These are phyloP conservation scores for Borostomias antarcticus DNA, from an alignment of 2,797 vertebrate species.

Conservation along the genomic window DNA sequence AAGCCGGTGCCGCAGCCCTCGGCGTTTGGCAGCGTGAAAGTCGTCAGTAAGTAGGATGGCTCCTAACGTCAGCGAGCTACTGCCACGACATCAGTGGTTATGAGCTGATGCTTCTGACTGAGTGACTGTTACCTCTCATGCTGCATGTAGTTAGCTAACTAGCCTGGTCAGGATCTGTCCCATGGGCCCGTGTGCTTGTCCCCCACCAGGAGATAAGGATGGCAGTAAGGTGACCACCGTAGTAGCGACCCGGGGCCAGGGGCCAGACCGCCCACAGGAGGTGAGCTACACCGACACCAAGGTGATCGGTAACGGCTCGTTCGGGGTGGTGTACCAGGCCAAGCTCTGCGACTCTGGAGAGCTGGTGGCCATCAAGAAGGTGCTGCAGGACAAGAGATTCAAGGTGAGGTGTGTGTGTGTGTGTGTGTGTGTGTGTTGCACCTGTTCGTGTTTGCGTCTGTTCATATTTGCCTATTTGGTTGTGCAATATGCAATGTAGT, in stretches of 20 bases:
- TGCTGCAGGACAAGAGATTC: conserved; percentile 88
- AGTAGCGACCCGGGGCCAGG: conserved; percentile 86
- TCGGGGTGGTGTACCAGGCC: conserved; percentile 88
- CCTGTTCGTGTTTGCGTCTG: too few relatives aligned
- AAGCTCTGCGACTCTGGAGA: conserved; percentile 88
- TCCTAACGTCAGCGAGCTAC: neutral
- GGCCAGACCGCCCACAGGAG: conserved; percentile 86
- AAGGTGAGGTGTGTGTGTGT: conserved; percentile 74
- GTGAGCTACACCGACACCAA: conserved; percentile 89
- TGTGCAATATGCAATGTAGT: too few relatives aligned
- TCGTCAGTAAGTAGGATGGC: conserved; percentile 87
- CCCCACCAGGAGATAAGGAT: conserved; percentile 81
- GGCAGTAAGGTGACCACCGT: conserved; percentile 89
- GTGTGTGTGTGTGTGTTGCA: neutral
- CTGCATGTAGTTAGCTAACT: neutral
- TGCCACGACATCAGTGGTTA: neutral
- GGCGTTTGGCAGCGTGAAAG: conserved; percentile 89
- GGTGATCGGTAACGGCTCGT: conserved; percentile 88
- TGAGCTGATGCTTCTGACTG: neutral
- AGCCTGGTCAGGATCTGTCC: too few relatives aligned
- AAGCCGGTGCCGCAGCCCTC: conserved; percentile 87
- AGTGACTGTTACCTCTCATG: neutral
- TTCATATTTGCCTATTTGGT: neutral
- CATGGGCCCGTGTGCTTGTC: too few relatives aligned
- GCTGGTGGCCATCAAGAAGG: conserved; percentile 88